Conservation (phyloP, 2,797 vertebrate species). For the Xiphorhynchus erythropygius region DNA sequence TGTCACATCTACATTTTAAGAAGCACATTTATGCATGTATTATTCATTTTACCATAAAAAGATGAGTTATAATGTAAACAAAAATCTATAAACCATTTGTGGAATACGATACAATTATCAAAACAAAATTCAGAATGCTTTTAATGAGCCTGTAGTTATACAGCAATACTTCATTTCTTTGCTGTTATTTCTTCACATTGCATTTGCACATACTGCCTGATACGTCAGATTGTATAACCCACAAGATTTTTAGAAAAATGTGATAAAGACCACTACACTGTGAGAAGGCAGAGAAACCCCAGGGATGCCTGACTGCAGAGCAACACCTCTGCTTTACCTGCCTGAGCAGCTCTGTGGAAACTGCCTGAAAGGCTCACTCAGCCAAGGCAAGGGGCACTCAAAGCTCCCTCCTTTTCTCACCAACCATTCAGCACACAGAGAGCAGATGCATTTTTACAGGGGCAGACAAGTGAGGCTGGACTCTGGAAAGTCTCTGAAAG, state of each 20-base stretch:
- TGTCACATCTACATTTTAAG: slow-evolving; percentile 88
- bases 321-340: background rate
- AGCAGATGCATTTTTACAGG: background rate
- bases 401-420: background rate
- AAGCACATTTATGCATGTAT: slow-evolving; percentile 49
- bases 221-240: background rate
- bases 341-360: background rate
- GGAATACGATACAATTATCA: background rate
- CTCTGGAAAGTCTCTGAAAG: background rate
- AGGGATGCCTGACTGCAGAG: background rate
- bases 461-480: background rate
- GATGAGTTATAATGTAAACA: background rate
- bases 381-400: background rate
- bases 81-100: background rate
- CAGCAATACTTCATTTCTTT: background rate
- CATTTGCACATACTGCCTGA: background rate
- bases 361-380: background rate
- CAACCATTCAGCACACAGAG: background rate
- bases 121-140: background rate
- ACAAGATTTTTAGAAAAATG: background rate
- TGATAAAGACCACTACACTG: background rate
- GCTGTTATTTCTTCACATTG: background rate
- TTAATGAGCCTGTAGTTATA: background rate
- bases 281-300: background rate
- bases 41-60: slow-evolving; percentile 1